Base-by-base conservation (phyloP, 2,113 vertebrate species). In the Lathamus discolor region DNA sequence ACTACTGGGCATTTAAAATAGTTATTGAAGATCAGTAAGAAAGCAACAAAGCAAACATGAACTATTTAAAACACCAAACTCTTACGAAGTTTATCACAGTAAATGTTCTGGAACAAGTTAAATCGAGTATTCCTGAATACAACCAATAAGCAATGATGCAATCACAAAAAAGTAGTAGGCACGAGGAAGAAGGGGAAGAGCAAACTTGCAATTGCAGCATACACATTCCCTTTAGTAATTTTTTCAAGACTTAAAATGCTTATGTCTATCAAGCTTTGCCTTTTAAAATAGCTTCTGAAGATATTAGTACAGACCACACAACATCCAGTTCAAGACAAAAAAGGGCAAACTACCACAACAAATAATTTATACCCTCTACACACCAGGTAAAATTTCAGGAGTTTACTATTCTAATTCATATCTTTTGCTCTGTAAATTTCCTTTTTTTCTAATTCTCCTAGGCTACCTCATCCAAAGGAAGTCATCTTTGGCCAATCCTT, bases 181-280 rank as follows among this genome's bases (percentile, higher is more conserved):
- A 67, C 0, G 0, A 63, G 9, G 35, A 95, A 59, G 33, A 92
- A 77, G 9, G 9, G 29, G 39, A 85, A 74, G 25, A 88, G 61
- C 33, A 95, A 84, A 75, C 81, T 89, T 92, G 74, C 83, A 91
- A 23, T 44, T 79, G 66, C 3, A 92, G 62, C 91, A 96, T 74
- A 72, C 52, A 7, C 95, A 82, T 87, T 93, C 69, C 20, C 86
- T 93, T 91, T 87, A 96, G 78, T 90, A 80, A 39, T 81, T 89
- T 86, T 83, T 86, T 78, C 31, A 91, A 66, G 44, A 57, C n/a
- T 51, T 76, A 57, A 31, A 76, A 82, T 67, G 13, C 29, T 85
- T 83, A 46, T 16, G 25, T 61, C 59, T 77, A 19, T 64, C 14
- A 44, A 57, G 12, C 51, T 80, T 77, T 46, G 49, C 37, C 44